Conservation (phyloP, 1,140 invertebrate genomes). For the Euglossa dilemma region DNA sequence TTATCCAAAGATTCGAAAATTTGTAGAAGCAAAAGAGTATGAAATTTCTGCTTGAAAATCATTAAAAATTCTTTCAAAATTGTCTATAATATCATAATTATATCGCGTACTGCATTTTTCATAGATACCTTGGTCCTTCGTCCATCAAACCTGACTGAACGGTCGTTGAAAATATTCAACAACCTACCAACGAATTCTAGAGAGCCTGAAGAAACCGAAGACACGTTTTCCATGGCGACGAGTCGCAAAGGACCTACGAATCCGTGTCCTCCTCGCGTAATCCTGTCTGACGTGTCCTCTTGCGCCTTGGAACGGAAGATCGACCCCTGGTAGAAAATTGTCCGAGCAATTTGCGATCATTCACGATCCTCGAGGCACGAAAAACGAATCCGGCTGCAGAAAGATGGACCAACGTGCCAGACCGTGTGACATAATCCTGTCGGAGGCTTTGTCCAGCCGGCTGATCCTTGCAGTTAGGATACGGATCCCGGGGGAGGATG, state of each 20-base stretch:
- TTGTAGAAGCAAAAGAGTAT: too few relatives aligned
- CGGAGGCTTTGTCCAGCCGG: conserved; percentile 60
- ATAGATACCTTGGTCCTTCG: too few relatives aligned
- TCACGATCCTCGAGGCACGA: conserved; percentile 70
- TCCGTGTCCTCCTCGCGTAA: conserved; percentile 58
- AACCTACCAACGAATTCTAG: too few relatives aligned
- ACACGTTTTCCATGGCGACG: not conserved
- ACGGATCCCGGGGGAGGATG: conserved; percentile 41
- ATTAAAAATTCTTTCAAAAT: too few relatives aligned
- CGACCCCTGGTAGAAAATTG: conserved; percentile 74
- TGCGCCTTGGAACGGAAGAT: conserved; percentile 60
- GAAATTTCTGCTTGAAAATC: too few relatives aligned
- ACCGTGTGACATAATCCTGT: conserved; percentile 78
- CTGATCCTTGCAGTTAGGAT: conserved; percentile 36
- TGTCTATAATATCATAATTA: too few relatives aligned
- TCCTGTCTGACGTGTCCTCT: conserved; percentile 56
- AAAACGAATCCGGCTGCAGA: conserved; percentile 65
- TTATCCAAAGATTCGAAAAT: too few relatives aligned
- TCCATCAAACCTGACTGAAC: not conserved
- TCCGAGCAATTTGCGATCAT: conserved; percentile 80
- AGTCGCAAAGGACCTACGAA: conserved; percentile 4
- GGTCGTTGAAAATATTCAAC: not conserved
- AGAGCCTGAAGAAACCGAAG: too few relatives aligned
- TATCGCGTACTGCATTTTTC: too few relatives aligned
- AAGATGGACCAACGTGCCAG: conserved; percentile 70